Conservation (phyloP, 1,140 invertebrate species). For the Euglossa dilemma region DNA sequence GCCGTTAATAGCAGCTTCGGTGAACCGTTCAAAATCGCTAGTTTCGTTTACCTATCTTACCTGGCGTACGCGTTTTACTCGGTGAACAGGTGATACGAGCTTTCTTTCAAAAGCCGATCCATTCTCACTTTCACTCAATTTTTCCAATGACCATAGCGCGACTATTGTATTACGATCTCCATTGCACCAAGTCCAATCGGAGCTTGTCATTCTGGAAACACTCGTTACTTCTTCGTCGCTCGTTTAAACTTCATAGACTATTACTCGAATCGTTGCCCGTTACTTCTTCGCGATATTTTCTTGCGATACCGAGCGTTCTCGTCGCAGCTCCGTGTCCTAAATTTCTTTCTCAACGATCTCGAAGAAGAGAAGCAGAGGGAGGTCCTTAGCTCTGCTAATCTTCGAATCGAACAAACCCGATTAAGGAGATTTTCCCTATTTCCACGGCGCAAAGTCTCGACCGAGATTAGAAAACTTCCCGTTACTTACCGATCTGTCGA, state of each 20-base stretch:
- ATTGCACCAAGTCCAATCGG: neutral
- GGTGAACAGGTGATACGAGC: conserved; percentile 25
- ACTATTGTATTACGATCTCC: conserved; percentile 4
- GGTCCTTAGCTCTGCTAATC: no score
- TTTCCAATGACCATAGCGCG: conserved; percentile 40
- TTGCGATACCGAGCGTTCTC: no score
- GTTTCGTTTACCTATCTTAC: conserved; percentile 28
- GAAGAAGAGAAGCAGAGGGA: no score
- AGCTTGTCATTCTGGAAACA: neutral
- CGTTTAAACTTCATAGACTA: no score
- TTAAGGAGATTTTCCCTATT: no score
- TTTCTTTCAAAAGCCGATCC: conserved; percentile 58
- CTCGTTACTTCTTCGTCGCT: neutral
- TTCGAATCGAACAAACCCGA: no score
- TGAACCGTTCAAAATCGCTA: conserved; percentile 47
- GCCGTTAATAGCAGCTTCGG: neutral
- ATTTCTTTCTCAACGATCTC: no score
- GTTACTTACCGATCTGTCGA: conserved; percentile 49
- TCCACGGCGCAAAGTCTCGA: no score
- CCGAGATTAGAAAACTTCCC: no score
- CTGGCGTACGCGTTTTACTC: conserved; percentile 35
- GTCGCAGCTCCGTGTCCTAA: no score
- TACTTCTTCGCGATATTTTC: no score
- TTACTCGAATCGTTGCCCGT: no score
- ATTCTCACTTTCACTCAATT: conserved; percentile 63